Base-by-base conservation (phyloP, 1,140 invertebrate species). In the Formica exsecta region DNA sequence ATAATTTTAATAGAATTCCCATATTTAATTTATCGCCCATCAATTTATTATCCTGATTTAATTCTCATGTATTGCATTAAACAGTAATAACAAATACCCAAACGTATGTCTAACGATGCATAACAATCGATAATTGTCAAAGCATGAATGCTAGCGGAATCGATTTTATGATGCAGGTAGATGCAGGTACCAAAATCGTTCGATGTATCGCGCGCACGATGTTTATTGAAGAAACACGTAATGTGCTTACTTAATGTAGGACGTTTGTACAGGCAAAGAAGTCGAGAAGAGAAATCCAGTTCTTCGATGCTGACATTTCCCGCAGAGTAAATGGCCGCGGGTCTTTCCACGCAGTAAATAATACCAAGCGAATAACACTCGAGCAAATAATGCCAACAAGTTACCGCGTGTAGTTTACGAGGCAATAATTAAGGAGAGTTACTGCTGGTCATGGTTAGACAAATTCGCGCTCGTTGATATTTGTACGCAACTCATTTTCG, bases 11-110 rank as follows among this genome's bases (percentile, higher is more conserved):
- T 38, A 44, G 59, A 41, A 81, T 73, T 73, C 66, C 38, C 19
- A 61, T 73, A 44, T 73, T 61, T 70, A 57, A 73, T 73, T 73
- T 16, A 44, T 61, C 25, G 38, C 0, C 25, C 19, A 59, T 83
- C 38, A 71, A 81, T 71, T 81, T 71, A 81, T 81, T 59, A 81
- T 71, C 29, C 19, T 83, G 25, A 83, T 44, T 51, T 44, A 73
- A 83, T 32, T 64, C 6, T n/a, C 25, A 22, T 38, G 22, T 22
- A 48, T 54, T 19, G 3, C 41, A 51, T 71, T 54, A 38, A 36
- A 32, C 1, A 25, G 2, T 25, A 29, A 62, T 62, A 62, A 29
- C 22, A 16, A 62, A 29, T 61, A 13, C 25, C 22, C 22, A 13
- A 62, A 16, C 25, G 13, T 13, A 3, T 16, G 11, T 29, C 13